Percentiles rank a stretch among this genome's conserved stretches.
These are phyloP conservation scores for Telmatochromis sp. DNA, from an alignment of 2,113 vertebrate genomes.

Conservation along the genomic window DNA sequence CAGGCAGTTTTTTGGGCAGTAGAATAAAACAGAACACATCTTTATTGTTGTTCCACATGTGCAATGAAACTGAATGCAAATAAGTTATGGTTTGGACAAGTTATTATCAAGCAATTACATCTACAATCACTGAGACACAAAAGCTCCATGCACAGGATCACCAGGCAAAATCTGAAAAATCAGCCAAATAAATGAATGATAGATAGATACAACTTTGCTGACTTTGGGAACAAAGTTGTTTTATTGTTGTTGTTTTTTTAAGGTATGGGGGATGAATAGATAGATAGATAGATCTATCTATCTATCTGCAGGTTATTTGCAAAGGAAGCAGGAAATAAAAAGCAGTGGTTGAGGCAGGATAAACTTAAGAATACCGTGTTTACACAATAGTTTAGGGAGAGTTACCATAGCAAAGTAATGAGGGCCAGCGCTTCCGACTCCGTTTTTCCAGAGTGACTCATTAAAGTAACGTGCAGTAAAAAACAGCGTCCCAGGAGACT, in stretches of 20 bases:
- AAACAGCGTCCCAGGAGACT: neutral
- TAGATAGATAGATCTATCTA: fast-evolving
- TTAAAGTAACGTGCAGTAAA: neutral
- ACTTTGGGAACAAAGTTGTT: neutral
- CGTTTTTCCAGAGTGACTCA: conserved; percentile 42
- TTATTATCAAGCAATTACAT: neutral
- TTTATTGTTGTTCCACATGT: neutral
- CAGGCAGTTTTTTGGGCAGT: neutral
- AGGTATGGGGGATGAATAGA: neutral
- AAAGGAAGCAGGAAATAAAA: neutral
- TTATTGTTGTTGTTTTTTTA: neutral
- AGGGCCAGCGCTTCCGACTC: neutral
- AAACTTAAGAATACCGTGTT: neutral
- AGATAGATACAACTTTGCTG: neutral
- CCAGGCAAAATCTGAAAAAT: neutral
- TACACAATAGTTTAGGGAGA: neutral
- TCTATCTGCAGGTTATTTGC: neutral
- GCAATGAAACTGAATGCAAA: neutral
- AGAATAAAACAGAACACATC: neutral
- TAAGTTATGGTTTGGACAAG: neutral
- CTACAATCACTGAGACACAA: neutral
- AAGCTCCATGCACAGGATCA: neutral
- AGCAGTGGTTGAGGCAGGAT: neutral
- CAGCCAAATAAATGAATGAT: neutral
- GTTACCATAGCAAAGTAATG: conserved; percentile 32